Base-by-base conservation (phyloP, 2,113 vertebrate species). In the Pelodiscus sinensis region DNA sequence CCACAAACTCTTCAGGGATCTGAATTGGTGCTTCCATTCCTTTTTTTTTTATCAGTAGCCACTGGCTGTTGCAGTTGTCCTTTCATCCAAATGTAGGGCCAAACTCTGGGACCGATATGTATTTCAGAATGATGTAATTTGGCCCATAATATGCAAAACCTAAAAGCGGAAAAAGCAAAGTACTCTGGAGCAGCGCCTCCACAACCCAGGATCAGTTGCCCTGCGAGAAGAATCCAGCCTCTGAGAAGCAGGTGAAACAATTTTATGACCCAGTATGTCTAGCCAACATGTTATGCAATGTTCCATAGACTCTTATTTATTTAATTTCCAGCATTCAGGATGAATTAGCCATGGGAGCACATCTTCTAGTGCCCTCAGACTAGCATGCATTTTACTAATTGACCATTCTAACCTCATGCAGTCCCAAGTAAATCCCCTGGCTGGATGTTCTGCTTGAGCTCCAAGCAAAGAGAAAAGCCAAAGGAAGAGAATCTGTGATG, bases 381-480 rank as follows among this genome's bases (percentile, higher is more conserved):
- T 87, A 93, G 14, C 55, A 71, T 94, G 89, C 82, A 95, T 96
- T 95, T 95, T 93, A 94, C 82, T 94, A 91, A 96, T 94, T 96
- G 85, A 95, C 87, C 92, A 84, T 16, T 88, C 91, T 52, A 80
- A 94, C 62, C 81, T 92, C 82, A 71, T 88, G 29, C 31, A 92
- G 86, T 82, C 91, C 84, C 85, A 84, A 93, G 62, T 93, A 91
- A 94, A 92, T 90, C 82, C 31, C 80, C 51, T 88, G 85, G 35
- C 2, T 90, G 56, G 15, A 71, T 27, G 6, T 81, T 86, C 4
- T 81, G 65, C 19, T 81, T 71, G 31, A 83, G 7, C 24, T 62
- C 58, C 78, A 88, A 81, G 27, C n/a, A 65, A 93, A 93, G 3
- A 86, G 2, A 71, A 10, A 84, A 75, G 9, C 55, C 3, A 81